Evolutionary conservation across 2,113 vertebrate species (phyloP), one percentile per base, ranked within the genome.

Genomic region (Tylochromis polylepis): DNA sequence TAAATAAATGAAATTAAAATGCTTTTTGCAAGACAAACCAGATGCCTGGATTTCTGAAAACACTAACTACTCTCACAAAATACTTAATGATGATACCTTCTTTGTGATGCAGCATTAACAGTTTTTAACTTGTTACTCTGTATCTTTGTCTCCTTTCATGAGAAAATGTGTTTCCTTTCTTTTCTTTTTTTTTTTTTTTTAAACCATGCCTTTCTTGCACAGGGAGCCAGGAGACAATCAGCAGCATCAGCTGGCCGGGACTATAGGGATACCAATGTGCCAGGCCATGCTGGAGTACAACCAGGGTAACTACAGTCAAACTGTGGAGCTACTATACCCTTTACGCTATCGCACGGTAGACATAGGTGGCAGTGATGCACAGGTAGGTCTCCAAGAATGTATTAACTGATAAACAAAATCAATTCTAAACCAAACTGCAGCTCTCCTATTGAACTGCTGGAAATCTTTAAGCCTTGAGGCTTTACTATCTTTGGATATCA

Each of bases 341-440:
- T 87, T 99, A 49, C 97, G 97, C 87, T 98, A 99, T 83, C 89
- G 86, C 1, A 8, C 97, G 0, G 60, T 94, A 2, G 57, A 89
- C 10, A 83, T 98, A 1, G 99, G 99, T 46, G 98, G 98, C 92
- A 99, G 98, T 55, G 97, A 98, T 2, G 98, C 99, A 31, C 98
- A 99, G 97, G 99, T 99, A 91, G 96, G 83, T 5, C 57, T 49
- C 1, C 1, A 10, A 29, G 29, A 83, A n/a, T 49, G 3, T 10
- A 51, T 75, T 31, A 84, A 59, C 38, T 14, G 14, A 16, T 11
- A 46, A 70, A 20, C 20, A 22, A 72, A 81, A 20, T 67, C 5
- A 22, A 79, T 18, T 22, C 8, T 22, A 51, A 81, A 20, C 12
- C 24, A 29, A 53, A n/a, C 29, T 3, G 16, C 29, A 14, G 31